A percentile compares a stretch with the other conserved stretches of the same genome.
Conservation (phyloP, 2,797 vertebrate species). For the Tamandua tetradactyla region DNA sequence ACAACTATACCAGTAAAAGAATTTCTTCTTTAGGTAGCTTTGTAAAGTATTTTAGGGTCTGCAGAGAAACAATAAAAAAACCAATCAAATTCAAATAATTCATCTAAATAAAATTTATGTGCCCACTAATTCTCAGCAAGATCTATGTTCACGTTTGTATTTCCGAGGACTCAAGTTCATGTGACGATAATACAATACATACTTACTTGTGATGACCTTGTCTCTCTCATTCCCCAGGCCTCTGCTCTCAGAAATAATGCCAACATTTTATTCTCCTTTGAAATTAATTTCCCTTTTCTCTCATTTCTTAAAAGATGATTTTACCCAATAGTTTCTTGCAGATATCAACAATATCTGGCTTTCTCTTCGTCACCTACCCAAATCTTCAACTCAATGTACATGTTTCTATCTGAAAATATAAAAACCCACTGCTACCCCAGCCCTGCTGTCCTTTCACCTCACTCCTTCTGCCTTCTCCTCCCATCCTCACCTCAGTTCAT, state of each 20-base stretch:
- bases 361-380: neutral
- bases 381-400: neutral
- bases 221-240: neutral
- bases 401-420: neutral
- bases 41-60: slow-evolving; percentile 40
- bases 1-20: neutral
- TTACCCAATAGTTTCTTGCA: neutral
- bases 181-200: neutral
- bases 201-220: neutral
- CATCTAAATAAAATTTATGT: neutral
- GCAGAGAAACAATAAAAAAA: neutral
- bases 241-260: neutral
- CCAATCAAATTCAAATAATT: neutral
- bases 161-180: neutral
- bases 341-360: neutral
- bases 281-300: slow-evolving; percentile 34
- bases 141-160: neutral
- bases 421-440: neutral
- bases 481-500: neutral
- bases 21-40: neutral
- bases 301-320: neutral
- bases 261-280: neutral
- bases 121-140: neutral
- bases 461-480: neutral
- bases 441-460: neutral